Evolutionary conservation across 2,888 invertebrate species (phyloP).

Genomic region (Lottia scabra): DNA sequence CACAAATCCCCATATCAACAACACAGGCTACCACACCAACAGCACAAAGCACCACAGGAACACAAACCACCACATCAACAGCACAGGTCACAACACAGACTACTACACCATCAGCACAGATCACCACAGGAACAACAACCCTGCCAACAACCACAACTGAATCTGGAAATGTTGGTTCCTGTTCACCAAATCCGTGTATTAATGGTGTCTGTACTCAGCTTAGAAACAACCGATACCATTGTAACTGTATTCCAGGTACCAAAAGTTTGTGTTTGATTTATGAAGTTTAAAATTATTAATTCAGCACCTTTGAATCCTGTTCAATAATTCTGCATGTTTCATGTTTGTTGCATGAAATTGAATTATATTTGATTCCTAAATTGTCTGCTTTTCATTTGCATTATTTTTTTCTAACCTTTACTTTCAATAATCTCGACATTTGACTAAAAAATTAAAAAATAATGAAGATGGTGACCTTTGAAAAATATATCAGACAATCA

Average conservation of each 20-base stretch:
- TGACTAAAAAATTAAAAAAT: no score
- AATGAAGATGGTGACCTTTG: no score
- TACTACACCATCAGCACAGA: neutral
- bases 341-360: no score
- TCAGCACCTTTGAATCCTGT: no score
- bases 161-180: slow-evolving; percentile 10
- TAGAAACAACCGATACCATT: slow-evolving; percentile 40
- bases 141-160: slow-evolving; percentile 1
- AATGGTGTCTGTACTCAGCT: slow-evolving; percentile 56
- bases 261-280: no score
- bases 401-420: no score
- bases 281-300: no score
- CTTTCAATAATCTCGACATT: no score
- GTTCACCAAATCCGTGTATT: slow-evolving; percentile 45
- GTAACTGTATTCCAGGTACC: slow-evolving; percentile 57
- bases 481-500: no score
- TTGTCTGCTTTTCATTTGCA: no score
- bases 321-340: no score
- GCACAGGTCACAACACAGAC: neutral
- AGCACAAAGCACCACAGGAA: neutral
- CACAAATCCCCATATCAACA: neutral
- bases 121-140: slow-evolving; percentile 3
- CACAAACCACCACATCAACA: neutral
- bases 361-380: no score
- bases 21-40: neutral